Conservation (phyloP, 2,797 vertebrate genomes). For the Enteromius afrohamiltoni region DNA sequence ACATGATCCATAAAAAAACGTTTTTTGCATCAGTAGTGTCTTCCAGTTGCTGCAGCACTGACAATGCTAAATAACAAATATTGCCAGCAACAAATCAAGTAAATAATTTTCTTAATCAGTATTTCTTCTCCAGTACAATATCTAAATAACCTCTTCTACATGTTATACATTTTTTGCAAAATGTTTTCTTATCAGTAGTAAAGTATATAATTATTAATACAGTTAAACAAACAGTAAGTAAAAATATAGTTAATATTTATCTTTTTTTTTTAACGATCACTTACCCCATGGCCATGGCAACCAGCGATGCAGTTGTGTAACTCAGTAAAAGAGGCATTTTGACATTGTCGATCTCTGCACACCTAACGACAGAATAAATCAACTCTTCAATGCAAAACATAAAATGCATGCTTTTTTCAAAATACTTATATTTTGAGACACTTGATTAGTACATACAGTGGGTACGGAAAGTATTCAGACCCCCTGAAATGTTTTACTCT, state of each 20-base stretch:
- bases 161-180: neutral
- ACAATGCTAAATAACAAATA: neutral
- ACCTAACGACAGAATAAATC: constrained; percentile 75
- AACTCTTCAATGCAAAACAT: neutral
- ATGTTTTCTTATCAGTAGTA: neutral
- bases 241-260: neutral
- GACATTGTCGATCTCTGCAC: constrained; percentile 87
- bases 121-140: neutral
- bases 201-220: neutral
- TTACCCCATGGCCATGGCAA: constrained; percentile 88
- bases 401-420: neutral
- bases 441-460: neutral
- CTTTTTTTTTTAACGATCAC: neutral
- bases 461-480: no score
- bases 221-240: neutral
- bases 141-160: neutral
- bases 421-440: neutral
- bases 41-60: neutral
- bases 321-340: constrained; percentile 85
- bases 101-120: neutral
- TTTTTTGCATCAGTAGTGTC: neutral
- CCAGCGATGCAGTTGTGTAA: constrained; percentile 82
- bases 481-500: no score
- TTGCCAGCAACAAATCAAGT: neutral
- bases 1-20: neutral